A percentile compares a stretch with the other conserved stretches of the same genome.
Conservation (phyloP, 2,888 invertebrate species). For the Hemaris fuciformis region DNA sequence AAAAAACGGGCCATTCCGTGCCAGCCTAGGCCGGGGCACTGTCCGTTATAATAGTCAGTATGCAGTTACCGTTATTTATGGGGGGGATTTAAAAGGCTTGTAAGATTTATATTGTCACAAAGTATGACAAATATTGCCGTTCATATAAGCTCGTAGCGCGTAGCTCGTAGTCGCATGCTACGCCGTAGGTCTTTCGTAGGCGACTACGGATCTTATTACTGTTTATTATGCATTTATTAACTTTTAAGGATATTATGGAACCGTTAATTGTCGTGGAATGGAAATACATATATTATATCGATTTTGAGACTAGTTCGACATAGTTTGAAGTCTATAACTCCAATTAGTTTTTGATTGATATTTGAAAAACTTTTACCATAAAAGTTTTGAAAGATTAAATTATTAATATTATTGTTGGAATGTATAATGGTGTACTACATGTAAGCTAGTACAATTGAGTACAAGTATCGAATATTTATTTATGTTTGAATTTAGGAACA, state of each 20-base stretch:
- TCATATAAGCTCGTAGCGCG: conserved; percentile 22
- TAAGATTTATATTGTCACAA: conserved; percentile 37
- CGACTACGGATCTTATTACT: conserved; percentile 5
- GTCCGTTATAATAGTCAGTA: conserved; percentile 35
- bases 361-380: too few species aligned
- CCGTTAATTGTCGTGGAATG: not conserved
- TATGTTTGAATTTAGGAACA: too few species aligned
- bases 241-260: not conserved
- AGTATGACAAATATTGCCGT: conserved; percentile 34
- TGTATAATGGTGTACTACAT: too few species aligned
- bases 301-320: too few species aligned
- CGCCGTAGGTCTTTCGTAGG: conserved; percentile 3
- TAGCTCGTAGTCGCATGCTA: conserved; percentile 1
- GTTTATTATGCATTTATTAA: conserved; percentile 2
- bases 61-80: conserved; percentile 45
- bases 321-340: too few species aligned
- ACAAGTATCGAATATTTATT: too few species aligned
- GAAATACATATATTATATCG: too few species aligned
- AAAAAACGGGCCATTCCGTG: conserved; percentile 10
- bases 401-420: too few species aligned
- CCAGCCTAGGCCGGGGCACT: conserved; percentile 10
- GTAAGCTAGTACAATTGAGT: too few species aligned
- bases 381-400: too few species aligned
- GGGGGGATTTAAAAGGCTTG: conserved; percentile 38
- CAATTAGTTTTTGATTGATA: too few species aligned